Evolutionary conservation across 2,888 invertebrate species (phyloP), one percentile per base, ranked within the genome.

Genomic region (Coecobrya sp.): DNA sequence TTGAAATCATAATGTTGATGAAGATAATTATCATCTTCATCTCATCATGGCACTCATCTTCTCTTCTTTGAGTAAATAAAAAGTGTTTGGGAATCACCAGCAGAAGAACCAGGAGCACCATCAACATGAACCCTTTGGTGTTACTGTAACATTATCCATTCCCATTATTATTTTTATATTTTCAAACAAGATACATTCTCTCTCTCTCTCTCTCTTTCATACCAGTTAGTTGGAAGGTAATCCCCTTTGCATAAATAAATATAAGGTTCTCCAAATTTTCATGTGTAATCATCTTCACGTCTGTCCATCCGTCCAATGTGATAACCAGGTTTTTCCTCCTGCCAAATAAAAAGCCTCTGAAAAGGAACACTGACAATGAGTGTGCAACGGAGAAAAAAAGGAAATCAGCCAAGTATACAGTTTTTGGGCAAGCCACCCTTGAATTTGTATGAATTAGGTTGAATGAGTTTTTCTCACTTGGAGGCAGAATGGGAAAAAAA

Each of bases 1-100:
- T 92, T 92, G 86, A 89, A 92, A 92, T 92, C 79, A 92, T 92
- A 92, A 89, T 45, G 89, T 89, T 92, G 92, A 92, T 92, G 86
- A 86, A 89, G 89, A 92, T 92, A 88, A 92, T 92, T 88, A 92
- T 88, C 92, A 81, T 84, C 92, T 68, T 89, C 89, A 89, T 76
- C 89, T 89, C 92, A 92, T 92, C 92, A 81, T 89, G 89, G 92
- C 89, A 92, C 92, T 92, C 84, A 92, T 88, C 92, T 82, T 87
- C 88, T 89, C 65, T 49, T 73, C 76, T 84, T 89, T 87, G 76
- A 87, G 87, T 68, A 87, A 92, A 85, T 86, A 92, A 92, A 87
- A 88, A 92, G 92, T 92, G 92, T 89, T 86, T 92, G 86, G 89
- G 87, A 89, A 92, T 89, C 85, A 89, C 92, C 85, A 85, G 27